Evolutionary conservation across 2,113 vertebrate species (phyloP).

Genomic region (Plecotus auritus): DNA sequence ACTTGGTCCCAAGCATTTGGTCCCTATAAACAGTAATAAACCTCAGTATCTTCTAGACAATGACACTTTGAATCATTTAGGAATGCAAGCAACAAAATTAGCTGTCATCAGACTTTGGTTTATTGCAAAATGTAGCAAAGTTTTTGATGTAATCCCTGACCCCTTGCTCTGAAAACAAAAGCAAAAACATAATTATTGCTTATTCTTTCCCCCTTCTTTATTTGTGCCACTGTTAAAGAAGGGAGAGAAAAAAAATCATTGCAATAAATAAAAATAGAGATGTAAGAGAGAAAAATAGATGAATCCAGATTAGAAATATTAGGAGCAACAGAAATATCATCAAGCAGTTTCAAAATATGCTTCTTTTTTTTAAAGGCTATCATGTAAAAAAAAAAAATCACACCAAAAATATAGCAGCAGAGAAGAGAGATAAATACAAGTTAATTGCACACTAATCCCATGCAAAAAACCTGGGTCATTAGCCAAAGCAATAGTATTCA

Average conservation of each 20-base stretch:
- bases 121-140: constrained; percentile 79
- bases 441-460: constrained; percentile 73
- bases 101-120: constrained; percentile 74
- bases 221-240: constrained; percentile 66
- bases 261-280: constrained; percentile 81
- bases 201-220: constrained; percentile 59
- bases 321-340: constrained; percentile 70
- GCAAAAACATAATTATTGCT: constrained; percentile 71
- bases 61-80: constrained; percentile 30
- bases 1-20: not conserved
- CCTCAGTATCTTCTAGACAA: not conserved
- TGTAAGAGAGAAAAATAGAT: constrained; percentile 50
- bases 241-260: constrained; percentile 51
- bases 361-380: constrained; percentile 65
- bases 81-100: constrained; percentile 49
- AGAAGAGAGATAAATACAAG: constrained; percentile 76
- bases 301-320: constrained; percentile 52
- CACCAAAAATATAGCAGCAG: constrained; percentile 80
- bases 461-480: constrained; percentile 64
- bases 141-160: constrained; percentile 68
- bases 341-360: constrained; percentile 68
- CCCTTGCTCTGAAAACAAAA: constrained; percentile 74
- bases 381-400: constrained; percentile 51
- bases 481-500: constrained; percentile 96
- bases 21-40: not conserved